Base-by-base conservation (phyloP, 2,113 vertebrate species). In the Cariama cristata region DNA sequence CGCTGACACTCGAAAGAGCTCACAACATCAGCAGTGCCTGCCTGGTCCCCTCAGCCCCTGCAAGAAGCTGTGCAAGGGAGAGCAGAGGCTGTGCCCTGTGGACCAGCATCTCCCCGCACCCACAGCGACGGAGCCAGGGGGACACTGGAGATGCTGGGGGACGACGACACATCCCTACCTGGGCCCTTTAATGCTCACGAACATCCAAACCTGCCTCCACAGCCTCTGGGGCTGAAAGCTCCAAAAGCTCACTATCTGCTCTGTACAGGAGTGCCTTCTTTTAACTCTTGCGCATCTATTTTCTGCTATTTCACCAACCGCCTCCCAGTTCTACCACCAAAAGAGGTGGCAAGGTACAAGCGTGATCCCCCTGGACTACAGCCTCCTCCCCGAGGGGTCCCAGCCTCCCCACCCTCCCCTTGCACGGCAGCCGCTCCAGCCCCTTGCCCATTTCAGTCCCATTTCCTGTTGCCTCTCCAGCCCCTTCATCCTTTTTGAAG, bases 181-280 rank as follows among this genome's bases (percentile, higher is more conserved):
- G 2, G 2, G 8, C 12, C 30, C 13, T 17, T 56, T 3, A 27
- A 18, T 28, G 22, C 30, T 58, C 68, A 58, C 0, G 0, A 68
- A 35, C 2, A 6, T 9, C 62, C 11, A 15, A 55, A 55, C 33
- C 28, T 20, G 42, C 40, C 26, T 33, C 38, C 12, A 4, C 11
- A 6, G 1, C 32, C 38, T n/a, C n/a, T 3, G 14, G 26, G 32
- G 56, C 59, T 26, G 18, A 28, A 23, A 56, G 56, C 38, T 69
- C 62, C 33, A 53, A 38, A 9, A 69, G 21, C 50, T 75, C 44
- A 3, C 20, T 23, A 11, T 33, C 20, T n/a, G 35, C 27, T n/a
- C n/a, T 1, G 4, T 9, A 56, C 42, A 58, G 24, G 17, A 44
- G 7, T 6, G 3, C 6, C 14, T 6, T 18, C 52, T 83, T 63